Base-by-base conservation (phyloP, 2,113 vertebrate genomes). In the Gyps fulvus region DNA sequence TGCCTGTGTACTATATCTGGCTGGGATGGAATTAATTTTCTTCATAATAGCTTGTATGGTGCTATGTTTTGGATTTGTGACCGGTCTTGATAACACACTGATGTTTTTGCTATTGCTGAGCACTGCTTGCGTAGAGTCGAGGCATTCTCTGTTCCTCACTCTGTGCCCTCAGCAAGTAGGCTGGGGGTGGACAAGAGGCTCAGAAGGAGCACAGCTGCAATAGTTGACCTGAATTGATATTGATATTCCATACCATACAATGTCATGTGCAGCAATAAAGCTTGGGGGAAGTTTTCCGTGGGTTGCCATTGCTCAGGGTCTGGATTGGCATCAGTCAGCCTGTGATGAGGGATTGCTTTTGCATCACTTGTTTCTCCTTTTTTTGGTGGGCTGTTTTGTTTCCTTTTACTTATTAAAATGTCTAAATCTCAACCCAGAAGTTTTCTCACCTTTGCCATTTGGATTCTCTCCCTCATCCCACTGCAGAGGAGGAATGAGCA, bases 1-100 rank as follows among this genome's bases (percentile, higher is more conserved):
- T 0, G 2, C 5, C 0, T 16, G 17, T 36, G 10, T 83, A 26
- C 47, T 66, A 8, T 0, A 0, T 63, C 79, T 82, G 34, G 3
- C 20, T 83, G 31, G 26, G 17, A 18, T 61, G 11, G 36, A 74
- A 20, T 59, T 47, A 31, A 16, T 58, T 81, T 80, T 72, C 32
- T 31, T 87, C 2, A 2, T 16, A 32, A 14, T 62, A 17, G 17
- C 58, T 78, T 82, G 8, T 31, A 12, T 72, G 27, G 9, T 83
- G n/a, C 11, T n/a, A 1, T 16, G 16, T 52, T 92, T 78, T 61
- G 27, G 23, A 36, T 54, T 78, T 84, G 12, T 54, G 54, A 34
- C 22, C 4, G 32, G 7, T 42, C 63, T 87, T 84, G 22, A 7
- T 70, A 59, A n/a, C 6, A 42, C 3, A 15, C 7, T 34, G 6